Percentiles rank a stretch among this genome's conserved stretches.
phyloP scores from a whole-genome alignment of 2,113 vertebrate species.

The Glaucomys volans region DNA sequence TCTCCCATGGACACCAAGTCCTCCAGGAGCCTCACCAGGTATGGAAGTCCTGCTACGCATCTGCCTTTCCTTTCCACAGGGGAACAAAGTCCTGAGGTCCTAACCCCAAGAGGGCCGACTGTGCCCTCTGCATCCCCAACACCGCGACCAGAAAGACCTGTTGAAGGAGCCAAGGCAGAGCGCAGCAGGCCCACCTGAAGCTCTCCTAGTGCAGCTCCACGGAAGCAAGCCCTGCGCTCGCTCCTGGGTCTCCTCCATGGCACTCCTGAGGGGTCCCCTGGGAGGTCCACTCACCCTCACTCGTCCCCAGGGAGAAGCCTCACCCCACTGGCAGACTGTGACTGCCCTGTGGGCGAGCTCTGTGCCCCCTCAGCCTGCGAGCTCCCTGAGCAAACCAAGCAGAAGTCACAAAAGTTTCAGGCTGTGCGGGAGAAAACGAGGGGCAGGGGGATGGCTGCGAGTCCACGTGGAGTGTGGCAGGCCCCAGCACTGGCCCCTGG shows the following conservation, averaged over 20 bases:
- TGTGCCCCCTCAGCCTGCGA: too few species aligned
- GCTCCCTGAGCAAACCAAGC: neutral
- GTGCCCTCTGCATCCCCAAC: neutral
- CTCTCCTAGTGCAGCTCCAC: rapidly evolving
- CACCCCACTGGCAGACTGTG: too few species aligned
- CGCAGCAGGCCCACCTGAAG: neutral
- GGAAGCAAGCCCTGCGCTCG: neutral
- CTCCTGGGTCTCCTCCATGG: too few species aligned
- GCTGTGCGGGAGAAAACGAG: neutral
- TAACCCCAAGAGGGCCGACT: neutral
- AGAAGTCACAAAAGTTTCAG: neutral
- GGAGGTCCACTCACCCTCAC: neutral
- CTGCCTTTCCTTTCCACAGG: neutral
- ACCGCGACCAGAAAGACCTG: neutral
- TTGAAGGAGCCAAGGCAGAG: neutral
- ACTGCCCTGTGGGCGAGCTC: neutral
- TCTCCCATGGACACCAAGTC: neutral
- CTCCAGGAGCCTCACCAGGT: too few species aligned
- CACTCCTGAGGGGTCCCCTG: neutral
- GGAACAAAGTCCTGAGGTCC: neutral
- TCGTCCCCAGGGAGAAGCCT: neutral
- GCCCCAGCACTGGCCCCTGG: neutral
- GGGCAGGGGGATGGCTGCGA: neutral
- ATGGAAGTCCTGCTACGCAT: rapidly evolving
- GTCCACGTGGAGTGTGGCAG: too few species aligned